Base-by-base conservation (phyloP, 2,888 invertebrate genomes). In the Abscondita cerata region DNA sequence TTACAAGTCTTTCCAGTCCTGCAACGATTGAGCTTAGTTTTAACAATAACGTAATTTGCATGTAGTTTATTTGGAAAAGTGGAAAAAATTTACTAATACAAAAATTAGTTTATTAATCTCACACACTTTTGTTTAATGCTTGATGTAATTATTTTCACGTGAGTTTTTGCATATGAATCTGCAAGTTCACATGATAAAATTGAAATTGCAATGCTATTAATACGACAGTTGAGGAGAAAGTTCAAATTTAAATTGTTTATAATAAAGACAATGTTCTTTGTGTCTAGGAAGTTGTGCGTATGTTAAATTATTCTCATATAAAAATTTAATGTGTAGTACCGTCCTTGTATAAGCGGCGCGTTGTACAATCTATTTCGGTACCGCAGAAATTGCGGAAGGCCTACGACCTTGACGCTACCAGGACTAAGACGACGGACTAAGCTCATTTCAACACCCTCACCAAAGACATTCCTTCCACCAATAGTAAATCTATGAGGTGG, bases 401-500 rank as follows among this genome's bases (percentile, higher is more conserved):
- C 52, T 58, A 59, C 68, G 70, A 70, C 73, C 73, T 73, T 73
- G 73, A 68, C 67, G 71, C 47, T 62, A 51, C 38, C 25, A 50
- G 31, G 18, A 48, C 48, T n/a, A 53, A 44, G 53, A 52, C 60
- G 55, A 25, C 58, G 59, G 59, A 13, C 4, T 33, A 33, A 33
- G 8, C 38, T 40, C 50, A 19, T 51, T 40, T 40, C 51, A 38
- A 62, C 68, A 67, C 68, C 68, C 70, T 68, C 71, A 68, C 67
- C 69, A 68, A 63, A 25, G 58, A 55, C 52, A 59, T 65, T 51
- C 67, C 59, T 54, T 61, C 59, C 54, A 59, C 64, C 65, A 64
- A 62, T 62, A 56, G 54, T 66, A 65, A 59, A 64, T 64, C 58
- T 20, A 64, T 62, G 79, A 79, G 78, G 81, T 79, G 82, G 82